Evolutionary conservation across 2,113 vertebrate species (phyloP).

Genomic region (Gymnogyps californianus): DNA sequence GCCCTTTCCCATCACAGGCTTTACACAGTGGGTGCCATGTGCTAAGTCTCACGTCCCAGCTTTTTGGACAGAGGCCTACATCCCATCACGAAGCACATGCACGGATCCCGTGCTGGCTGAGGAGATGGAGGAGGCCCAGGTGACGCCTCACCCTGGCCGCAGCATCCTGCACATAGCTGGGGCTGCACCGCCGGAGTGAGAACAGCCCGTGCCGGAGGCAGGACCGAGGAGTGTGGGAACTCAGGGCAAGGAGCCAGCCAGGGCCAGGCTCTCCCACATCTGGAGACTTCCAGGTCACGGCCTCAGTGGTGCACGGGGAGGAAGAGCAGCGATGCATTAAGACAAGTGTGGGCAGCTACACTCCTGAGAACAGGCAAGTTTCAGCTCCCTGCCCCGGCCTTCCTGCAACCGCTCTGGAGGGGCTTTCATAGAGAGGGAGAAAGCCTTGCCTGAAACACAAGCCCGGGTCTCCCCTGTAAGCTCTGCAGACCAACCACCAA

Average conservation of each 20-base stretch:
- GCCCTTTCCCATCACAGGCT: neutral
- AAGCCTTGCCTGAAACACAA: neutral
- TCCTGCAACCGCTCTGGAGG: neutral
- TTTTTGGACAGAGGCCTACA: neutral
- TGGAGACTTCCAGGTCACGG: neutral
- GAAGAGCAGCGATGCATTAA: neutral
- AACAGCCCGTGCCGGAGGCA: rapidly evolving
- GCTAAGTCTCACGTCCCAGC: neutral
- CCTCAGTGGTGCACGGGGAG: neutral
- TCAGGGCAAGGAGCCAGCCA: rapidly evolving
- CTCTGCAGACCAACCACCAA: neutral
- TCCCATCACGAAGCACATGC: rapidly evolving
- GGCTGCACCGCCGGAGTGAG: rapidly evolving
- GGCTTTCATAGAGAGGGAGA: neutral
- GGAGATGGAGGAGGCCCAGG: neutral
- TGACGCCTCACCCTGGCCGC: rapidly evolving
- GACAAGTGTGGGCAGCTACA: neutral
- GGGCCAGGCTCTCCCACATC: rapidly evolving
- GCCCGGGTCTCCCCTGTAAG: neutral
- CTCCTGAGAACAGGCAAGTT: neutral
- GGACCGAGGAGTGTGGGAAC: neutral
- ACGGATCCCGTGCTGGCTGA: rapidly evolving
- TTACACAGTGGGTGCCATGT: neutral
- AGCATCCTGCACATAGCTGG: rapidly evolving
- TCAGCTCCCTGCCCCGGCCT: neutral